Conservation (phyloP, 2,113 vertebrate species). For the Chaenocephalus aceratus region DNA sequence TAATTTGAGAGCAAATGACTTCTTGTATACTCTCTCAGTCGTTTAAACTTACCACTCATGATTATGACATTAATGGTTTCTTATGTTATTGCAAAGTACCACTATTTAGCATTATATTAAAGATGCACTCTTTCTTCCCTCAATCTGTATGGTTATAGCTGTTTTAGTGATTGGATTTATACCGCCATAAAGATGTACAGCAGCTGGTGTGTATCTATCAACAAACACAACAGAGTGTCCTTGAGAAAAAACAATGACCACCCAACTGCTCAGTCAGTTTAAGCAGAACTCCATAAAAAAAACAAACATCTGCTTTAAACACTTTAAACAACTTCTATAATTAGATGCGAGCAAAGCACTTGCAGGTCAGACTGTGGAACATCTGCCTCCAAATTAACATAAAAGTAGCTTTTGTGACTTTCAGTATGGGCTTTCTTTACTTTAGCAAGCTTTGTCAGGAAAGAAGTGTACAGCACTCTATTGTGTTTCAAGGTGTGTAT, state of each 20-base stretch:
- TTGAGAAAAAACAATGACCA: constrained; percentile 32
- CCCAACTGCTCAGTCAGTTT: constrained; percentile 18
- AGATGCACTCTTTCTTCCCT: not conserved
- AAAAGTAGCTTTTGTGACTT: constrained; percentile 19
- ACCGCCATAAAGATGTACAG: constrained; percentile 13
- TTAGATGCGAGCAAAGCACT: constrained; percentile 15
- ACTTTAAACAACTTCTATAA: not conserved
- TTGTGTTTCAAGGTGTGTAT: not conserved
- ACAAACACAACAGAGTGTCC: constrained; percentile 17
- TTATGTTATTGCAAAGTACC: not conserved
- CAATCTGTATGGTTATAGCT: not conserved
- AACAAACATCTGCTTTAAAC: constrained; percentile 23
- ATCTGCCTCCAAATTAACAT: not conserved
- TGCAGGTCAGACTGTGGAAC: not conserved
- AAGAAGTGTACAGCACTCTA: not conserved
- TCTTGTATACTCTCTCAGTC: not conserved
- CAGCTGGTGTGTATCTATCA: constrained; percentile 25
- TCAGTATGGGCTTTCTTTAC: not conserved
- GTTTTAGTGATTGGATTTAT: constrained; percentile 18
- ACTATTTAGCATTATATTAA: not conserved
- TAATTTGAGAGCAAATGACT: not conserved
- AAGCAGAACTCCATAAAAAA: constrained; percentile 23
- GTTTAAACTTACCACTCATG: not conserved
- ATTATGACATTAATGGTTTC: not conserved
- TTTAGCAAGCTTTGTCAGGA: not conserved